Evolutionary conservation across 2,888 invertebrate genomes (phyloP).

Genomic region (Periphyllus acericola): DNA sequence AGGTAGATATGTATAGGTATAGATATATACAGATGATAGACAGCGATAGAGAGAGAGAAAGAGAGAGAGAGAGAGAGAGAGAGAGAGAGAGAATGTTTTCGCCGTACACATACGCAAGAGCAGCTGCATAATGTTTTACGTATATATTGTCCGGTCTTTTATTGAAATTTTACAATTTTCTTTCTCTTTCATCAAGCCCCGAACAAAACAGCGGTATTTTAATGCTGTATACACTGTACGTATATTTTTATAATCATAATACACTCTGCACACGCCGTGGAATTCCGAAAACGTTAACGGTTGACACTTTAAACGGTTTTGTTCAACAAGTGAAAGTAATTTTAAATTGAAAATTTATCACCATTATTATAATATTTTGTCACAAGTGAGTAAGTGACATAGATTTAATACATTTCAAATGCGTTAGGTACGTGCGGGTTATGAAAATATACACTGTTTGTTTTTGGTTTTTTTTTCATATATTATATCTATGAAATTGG

Average conservation of each 20-base stretch:
- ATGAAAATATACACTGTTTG: constrained; percentile 2
- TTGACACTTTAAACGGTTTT: constrained; percentile 42
- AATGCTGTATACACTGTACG: neutral
- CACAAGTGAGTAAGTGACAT: neutral
- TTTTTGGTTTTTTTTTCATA: neutral
- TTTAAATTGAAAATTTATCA: constrained; percentile 6
- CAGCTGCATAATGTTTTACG: too few relatives aligned
- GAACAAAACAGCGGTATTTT: neutral
- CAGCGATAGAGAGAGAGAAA: too few relatives aligned
- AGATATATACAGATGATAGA: too few relatives aligned
- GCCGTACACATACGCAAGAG: too few relatives aligned
- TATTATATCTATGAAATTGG: neutral
- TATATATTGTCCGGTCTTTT: too few relatives aligned
- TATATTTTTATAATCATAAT: neutral
- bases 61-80: too few relatives aligned
- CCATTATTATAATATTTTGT: constrained; percentile 3
- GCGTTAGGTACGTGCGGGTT: neutral
- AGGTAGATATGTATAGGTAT: too few relatives aligned
- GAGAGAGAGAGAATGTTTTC: too few relatives aligned
- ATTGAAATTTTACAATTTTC: neutral
- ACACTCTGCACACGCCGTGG: neutral
- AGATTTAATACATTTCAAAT: constrained; percentile 22
- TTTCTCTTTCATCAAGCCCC: neutral
- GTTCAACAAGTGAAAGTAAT: constrained; percentile 40
- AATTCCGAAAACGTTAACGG: neutral